Evolutionary conservation across 2,113 vertebrate species (phyloP).

Genomic region (Procavia capensis): DNA sequence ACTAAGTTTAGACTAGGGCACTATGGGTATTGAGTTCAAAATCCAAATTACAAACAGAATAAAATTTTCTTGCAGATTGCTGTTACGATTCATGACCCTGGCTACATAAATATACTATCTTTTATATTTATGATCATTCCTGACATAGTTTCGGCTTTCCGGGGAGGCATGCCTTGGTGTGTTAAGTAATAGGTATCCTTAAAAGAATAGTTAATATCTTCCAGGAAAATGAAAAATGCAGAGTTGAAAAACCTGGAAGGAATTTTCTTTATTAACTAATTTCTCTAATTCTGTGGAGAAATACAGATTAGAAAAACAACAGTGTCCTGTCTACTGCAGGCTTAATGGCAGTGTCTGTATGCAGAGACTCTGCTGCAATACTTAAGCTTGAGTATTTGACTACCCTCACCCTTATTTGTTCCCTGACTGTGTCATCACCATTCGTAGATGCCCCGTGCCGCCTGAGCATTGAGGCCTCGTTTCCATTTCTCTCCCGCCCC

Average conservation of each 20-base stretch:
- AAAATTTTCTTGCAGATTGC: background rate
- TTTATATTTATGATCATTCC: background rate
- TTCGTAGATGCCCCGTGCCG: too few relatives aligned
- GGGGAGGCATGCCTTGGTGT: background rate
- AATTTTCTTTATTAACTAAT: background rate
- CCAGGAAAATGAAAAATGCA: background rate
- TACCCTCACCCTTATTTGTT: too few relatives aligned
- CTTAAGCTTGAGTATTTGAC: background rate
- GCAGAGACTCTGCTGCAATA: background rate
- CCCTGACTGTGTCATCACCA: too few relatives aligned
- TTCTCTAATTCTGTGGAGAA: background rate
- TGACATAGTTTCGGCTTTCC: background rate
- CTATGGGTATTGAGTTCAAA: background rate
- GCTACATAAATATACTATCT: background rate
- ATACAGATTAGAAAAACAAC: background rate
- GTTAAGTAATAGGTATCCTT: background rate
- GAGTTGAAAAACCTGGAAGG: background rate
- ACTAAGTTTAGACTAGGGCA: background rate
- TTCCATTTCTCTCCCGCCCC: too few relatives aligned
- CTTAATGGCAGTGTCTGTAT: background rate
- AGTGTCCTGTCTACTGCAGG: background rate
- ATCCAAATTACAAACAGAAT: background rate
- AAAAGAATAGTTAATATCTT: background rate
- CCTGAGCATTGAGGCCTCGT: too few relatives aligned
- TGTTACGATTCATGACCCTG: background rate